A percentile compares a stretch with the other conserved stretches of the same genome.
Evolutionary conservation across 2,888 invertebrate genomes (phyloP).

Genomic region (Zonitis immaculata): DNA sequence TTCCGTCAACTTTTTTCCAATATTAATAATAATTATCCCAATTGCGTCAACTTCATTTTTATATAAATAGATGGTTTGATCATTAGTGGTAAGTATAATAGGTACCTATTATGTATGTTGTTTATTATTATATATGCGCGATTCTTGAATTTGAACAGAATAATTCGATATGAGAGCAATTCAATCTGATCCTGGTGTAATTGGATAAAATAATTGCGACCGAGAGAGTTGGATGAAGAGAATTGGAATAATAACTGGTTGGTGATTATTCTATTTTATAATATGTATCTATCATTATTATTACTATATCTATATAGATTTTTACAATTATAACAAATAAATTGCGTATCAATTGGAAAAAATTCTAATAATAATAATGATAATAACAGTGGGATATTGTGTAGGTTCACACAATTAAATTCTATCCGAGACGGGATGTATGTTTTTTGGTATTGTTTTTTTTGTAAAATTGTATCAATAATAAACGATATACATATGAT

Average conservation of each 20-base stretch:
- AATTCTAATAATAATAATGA: neutral
- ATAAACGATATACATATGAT: too few relatives aligned
- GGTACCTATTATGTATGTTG: too few relatives aligned
- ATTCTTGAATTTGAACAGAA: neutral
- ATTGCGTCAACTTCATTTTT: too few relatives aligned
- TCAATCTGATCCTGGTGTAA: conserved; percentile 19
- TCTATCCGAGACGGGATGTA: neutral
- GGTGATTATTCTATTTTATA: neutral
- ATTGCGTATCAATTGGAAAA: conserved; percentile 19
- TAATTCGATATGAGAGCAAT: conserved; percentile 21
- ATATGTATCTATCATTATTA: neutral
- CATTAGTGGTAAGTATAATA: too few relatives aligned
- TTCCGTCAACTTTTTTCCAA: too few relatives aligned
- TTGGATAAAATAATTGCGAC: conserved; percentile 22
- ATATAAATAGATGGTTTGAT: too few relatives aligned
- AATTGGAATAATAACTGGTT: neutral
- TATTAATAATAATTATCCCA: too few relatives aligned
- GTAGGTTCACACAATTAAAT: neutral
- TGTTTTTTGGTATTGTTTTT: neutral
- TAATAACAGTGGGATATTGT: neutral
- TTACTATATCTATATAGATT: neutral
- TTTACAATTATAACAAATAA: conserved; percentile 7
- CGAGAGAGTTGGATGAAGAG: conserved; percentile 8
- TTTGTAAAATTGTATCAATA: neutral
- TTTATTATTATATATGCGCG: too few relatives aligned